Percentiles rank a stretch among this genome's conserved stretches.
Evolutionary conservation across 2,888 invertebrate species (phyloP).

Genomic region (Pherbina coryleti): DNA sequence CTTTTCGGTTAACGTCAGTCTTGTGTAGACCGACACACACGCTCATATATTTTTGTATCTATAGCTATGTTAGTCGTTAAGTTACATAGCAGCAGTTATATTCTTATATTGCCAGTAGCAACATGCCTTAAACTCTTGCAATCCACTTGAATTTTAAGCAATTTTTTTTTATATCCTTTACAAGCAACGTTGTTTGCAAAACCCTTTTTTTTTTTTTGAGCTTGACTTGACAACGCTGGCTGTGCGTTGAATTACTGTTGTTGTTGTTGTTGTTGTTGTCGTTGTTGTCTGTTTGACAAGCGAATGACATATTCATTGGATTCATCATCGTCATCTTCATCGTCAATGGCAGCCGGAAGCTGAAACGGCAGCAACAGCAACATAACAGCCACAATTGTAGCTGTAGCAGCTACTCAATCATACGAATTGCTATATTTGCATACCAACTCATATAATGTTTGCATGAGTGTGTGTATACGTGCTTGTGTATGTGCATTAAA

Average conservation of each 20-base stretch:
- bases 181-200: neutral
- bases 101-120: too few relatives aligned
- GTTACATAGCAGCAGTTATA: too few relatives aligned
- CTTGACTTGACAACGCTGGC: neutral
- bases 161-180: neutral
- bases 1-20: too few relatives aligned
- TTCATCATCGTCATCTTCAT: slow-evolving; percentile 38
- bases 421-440: neutral
- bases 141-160: neutral
- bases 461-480: neutral
- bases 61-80: too few relatives aligned
- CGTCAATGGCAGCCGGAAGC: neutral
- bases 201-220: neutral
- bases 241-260: neutral
- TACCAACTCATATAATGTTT: neutral
- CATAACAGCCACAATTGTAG: neutral
- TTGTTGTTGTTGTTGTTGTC: neutral
- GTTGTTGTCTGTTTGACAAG: slow-evolving; percentile 19
- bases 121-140: too few relatives aligned
- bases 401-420: slow-evolving; percentile 6
- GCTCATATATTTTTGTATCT: too few relatives aligned
- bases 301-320: slow-evolving; percentile 39
- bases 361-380: neutral
- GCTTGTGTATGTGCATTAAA: neutral
- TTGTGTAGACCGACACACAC: too few relatives aligned